Evolutionary conservation across 2,113 vertebrate genomes (phyloP).

Genomic region (Myotis yumanensis): DNA sequence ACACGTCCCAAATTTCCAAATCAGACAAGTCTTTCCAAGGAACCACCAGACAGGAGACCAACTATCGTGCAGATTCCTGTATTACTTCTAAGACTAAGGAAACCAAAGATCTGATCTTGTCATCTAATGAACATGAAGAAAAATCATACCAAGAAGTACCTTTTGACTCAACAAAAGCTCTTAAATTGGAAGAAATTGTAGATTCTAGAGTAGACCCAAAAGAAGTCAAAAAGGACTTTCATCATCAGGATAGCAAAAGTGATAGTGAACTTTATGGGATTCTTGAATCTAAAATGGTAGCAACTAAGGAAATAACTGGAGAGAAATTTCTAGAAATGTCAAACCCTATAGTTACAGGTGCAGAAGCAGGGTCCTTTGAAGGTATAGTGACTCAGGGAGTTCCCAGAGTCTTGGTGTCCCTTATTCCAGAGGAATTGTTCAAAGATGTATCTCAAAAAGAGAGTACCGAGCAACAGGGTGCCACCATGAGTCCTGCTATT

Average conservation of each 20-base stretch:
- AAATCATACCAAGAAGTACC: conserved; percentile 38
- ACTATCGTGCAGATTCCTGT: neutral
- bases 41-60: neutral
- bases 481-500: neutral
- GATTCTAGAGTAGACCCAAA: conserved; percentile 12
- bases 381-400: conserved; percentile 9
- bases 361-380: neutral
- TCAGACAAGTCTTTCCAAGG: neutral
- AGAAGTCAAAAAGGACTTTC: conserved; percentile 10
- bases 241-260: neutral
- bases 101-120: conserved; percentile 35
- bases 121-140: conserved; percentile 48
- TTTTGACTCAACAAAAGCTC: conserved; percentile 26
- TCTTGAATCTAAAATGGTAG: conserved; percentile 47
- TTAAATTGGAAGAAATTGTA: conserved; percentile 42
- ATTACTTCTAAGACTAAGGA: conserved; percentile 1
- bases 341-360: neutral
- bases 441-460: neutral
- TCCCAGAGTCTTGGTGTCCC: conserved; percentile 23
- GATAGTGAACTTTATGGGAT: conserved; percentile 10
- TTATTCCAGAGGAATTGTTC: conserved; percentile 50
- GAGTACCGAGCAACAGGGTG: neutral
- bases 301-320: neutral
- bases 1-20: neutral
- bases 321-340: neutral